Conservation (phyloP, 1,140 invertebrate genomes). For the Drosophila pruinosa region DNA sequence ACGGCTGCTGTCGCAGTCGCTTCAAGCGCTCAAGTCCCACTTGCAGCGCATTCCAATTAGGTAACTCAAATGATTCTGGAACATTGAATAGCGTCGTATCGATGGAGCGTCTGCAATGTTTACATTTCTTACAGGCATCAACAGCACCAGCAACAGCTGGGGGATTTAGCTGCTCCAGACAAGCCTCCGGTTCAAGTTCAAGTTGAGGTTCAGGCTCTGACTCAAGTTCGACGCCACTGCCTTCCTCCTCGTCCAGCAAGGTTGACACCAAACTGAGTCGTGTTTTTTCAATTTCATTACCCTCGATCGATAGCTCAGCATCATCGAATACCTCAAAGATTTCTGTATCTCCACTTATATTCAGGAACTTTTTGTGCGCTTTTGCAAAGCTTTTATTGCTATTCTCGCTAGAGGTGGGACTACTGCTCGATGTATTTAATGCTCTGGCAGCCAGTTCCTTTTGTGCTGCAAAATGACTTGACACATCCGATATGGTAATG, state of each 20-base stretch:
- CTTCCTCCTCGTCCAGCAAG: slow-evolving; percentile 47
- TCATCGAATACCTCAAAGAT: slow-evolving; percentile 25
- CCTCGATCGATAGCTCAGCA: slow-evolving; percentile 1
- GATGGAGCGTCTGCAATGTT: slow-evolving; percentile 44
- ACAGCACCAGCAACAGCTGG: slow-evolving; percentile 16
- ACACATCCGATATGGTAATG: slow-evolving; percentile 64
- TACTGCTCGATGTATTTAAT: slow-evolving; percentile 3
- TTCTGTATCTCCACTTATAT: slow-evolving; percentile 50
- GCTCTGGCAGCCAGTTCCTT: slow-evolving; percentile 5
- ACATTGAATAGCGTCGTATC: not conserved
- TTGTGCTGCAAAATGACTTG: slow-evolving; percentile 39
- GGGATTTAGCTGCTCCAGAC: slow-evolving; percentile 18
- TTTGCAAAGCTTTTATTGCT: slow-evolving; percentile 41
- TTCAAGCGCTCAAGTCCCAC: slow-evolving; percentile 12
- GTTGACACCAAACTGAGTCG: slow-evolving; percentile 62
- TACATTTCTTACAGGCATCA: slow-evolving; percentile 42
- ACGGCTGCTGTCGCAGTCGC: slow-evolving; percentile 21
- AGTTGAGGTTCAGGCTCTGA: not conserved
- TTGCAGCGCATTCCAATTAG: slow-evolving; percentile 13
- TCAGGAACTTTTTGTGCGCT: slow-evolving; percentile 38
- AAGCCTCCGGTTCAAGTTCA: slow-evolving; percentile 26
- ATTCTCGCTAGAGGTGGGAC: slow-evolving; percentile 35
- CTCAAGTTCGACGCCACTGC: not conserved
- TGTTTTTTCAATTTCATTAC: slow-evolving; percentile 45
- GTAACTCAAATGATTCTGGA: slow-evolving; percentile 36